Evolutionary conservation across 2,113 vertebrate species (phyloP).

Genomic region (Malaclemys terrapin): DNA sequence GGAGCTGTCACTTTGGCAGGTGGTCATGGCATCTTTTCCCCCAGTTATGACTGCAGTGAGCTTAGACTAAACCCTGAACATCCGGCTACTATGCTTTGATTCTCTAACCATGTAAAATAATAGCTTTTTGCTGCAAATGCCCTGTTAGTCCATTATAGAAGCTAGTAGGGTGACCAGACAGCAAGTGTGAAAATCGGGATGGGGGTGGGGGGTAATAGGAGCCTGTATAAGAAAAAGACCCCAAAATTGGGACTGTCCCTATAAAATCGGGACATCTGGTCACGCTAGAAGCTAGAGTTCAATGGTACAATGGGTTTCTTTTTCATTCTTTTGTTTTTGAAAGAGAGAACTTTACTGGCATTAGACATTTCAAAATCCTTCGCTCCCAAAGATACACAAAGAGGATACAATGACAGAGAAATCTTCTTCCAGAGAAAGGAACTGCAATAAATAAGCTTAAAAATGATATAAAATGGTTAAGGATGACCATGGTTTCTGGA

Average conservation of each 20-base stretch:
- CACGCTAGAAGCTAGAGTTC: slow-evolving; percentile 12
- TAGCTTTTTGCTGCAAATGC: slow-evolving; percentile 36
- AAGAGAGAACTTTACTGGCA: not conserved
- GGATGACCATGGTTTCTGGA: not conserved
- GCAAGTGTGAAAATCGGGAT: no score
- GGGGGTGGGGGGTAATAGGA: no score
- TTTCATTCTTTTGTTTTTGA: slow-evolving; percentile 35
- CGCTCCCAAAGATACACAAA: not conserved
- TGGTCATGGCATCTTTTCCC: slow-evolving; percentile 31
- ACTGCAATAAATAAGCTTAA: not conserved
- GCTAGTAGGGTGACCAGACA: not conserved
- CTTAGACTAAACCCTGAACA: slow-evolving; percentile 50
- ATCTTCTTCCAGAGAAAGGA: slow-evolving; percentile 10
- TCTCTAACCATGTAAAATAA: slow-evolving; percentile 35
- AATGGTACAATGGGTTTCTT: slow-evolving; percentile 10
- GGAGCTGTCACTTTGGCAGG: slow-evolving; percentile 26
- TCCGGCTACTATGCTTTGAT: not conserved
- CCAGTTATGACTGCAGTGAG: slow-evolving; percentile 44
- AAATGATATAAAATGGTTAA: not conserved
- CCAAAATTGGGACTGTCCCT: no score
- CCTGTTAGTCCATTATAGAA: slow-evolving; percentile 8
- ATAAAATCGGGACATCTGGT: no score
- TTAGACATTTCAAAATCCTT: slow-evolving; percentile 7
- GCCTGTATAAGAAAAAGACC: no score
- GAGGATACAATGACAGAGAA: not conserved